Percentiles rank a stretch among this genome's conserved stretches.
Conservation (phyloP, 2,888 invertebrate genomes). For the Hyles lineata region DNA sequence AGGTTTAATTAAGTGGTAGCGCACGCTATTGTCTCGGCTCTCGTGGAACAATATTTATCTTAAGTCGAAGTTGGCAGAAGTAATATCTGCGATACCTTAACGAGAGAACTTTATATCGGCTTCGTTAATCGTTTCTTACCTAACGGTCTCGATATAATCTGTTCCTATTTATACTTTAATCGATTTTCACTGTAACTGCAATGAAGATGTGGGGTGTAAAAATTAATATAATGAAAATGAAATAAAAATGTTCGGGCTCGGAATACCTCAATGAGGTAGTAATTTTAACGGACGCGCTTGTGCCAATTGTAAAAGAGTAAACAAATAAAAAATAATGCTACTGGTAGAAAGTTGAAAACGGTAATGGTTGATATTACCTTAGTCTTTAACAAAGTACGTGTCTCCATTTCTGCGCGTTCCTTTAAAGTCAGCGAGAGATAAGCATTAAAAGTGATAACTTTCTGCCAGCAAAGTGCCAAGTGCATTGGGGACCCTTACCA, state of each 20-base stretch:
- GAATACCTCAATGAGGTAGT: conserved; percentile 56
- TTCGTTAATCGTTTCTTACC: conserved; percentile 79
- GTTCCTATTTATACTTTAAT: conserved; percentile 45
- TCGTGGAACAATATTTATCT: conserved; percentile 82
- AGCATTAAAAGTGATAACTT: conserved; percentile 46
- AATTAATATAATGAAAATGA: conserved; percentile 42
- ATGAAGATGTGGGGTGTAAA: conserved; percentile 45
- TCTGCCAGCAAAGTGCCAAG: conserved; percentile 61
- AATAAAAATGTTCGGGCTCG: conserved; percentile 44
- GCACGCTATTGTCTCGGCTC: conserved; percentile 79
- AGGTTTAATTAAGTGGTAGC: conserved; percentile 81
- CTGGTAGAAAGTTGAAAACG: conserved; percentile 43
- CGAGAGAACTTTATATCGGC: conserved; percentile 83
- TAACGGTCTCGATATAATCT: conserved; percentile 49
- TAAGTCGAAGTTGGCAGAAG: conserved; percentile 76
- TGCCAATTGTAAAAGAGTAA: conserved; percentile 52
- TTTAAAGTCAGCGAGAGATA: conserved; percentile 30
- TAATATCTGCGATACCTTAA: conserved; percentile 83
- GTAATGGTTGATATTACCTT: neutral
- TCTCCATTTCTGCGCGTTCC: neutral
- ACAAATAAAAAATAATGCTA: conserved; percentile 49
- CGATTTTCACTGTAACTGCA: conserved; percentile 37
- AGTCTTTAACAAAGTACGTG: neutral
- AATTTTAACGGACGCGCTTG: conserved; percentile 74
- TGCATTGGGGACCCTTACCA: conserved; percentile 76